Evolutionary conservation across 2,888 invertebrate species (phyloP).

Genomic region (Brenthis ino): DNA sequence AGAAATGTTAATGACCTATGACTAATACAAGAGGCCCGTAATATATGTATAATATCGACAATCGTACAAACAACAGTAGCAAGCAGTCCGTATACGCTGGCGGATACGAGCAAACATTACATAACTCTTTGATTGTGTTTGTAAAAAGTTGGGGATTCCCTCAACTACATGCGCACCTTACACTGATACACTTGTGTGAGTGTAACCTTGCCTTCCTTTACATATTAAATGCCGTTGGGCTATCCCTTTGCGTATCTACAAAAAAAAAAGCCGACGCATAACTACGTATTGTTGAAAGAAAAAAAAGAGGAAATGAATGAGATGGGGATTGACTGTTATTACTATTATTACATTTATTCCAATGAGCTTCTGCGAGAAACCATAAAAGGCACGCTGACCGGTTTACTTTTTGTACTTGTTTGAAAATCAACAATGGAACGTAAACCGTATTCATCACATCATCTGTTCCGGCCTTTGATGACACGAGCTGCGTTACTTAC

Average conservation of each 20-base stretch:
- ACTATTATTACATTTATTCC: slow-evolving; percentile 77
- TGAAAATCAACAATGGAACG: slow-evolving; percentile 77
- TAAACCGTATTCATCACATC: slow-evolving; percentile 74
- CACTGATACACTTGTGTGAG: slow-evolving; percentile 71
- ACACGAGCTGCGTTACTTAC: slow-evolving; percentile 52
- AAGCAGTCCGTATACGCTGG: slow-evolving; percentile 65
- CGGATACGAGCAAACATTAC: slow-evolving; percentile 80
- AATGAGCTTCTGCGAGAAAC: slow-evolving; percentile 71
- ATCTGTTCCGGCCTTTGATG: slow-evolving; percentile 65
- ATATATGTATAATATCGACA: slow-evolving; percentile 77
- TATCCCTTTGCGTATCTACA: slow-evolving; percentile 80
- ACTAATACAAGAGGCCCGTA: slow-evolving; percentile 72
- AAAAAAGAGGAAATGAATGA: slow-evolving; percentile 74
- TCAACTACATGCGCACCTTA: slow-evolving; percentile 77
- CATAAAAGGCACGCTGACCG: slow-evolving; percentile 77
- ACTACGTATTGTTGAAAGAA: slow-evolving; percentile 73
- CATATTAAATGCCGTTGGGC: slow-evolving; percentile 81
- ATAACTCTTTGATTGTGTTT: slow-evolving; percentile 83
- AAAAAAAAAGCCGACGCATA: slow-evolving; percentile 67
- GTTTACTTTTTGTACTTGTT: slow-evolving; percentile 77
- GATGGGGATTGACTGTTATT: slow-evolving; percentile 76
- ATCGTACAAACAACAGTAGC: slow-evolving; percentile 76
- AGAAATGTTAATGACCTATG: slow-evolving; percentile 77
- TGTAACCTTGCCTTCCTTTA: slow-evolving; percentile 82
- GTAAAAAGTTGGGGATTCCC: slow-evolving; percentile 83